Conservation (phyloP, 2,797 vertebrate species). For the Saguinus oedipus region DNA sequence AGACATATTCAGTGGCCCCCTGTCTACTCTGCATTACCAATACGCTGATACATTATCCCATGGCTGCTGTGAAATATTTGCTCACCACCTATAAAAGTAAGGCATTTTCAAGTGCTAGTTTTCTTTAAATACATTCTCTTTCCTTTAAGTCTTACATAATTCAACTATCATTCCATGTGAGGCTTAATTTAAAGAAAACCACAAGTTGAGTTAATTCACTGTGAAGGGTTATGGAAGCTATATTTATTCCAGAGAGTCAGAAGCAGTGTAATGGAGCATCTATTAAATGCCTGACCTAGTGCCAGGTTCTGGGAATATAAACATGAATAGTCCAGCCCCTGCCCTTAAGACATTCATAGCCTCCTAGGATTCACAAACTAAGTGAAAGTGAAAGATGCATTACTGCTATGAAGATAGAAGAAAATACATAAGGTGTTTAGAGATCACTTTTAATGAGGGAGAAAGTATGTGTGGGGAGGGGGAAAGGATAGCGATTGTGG, state of each 20-base stretch:
- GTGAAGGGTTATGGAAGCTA: slow-evolving; percentile 54
- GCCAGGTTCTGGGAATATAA: slow-evolving; percentile 16
- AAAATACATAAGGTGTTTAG: background rate
- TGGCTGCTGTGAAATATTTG: background rate
- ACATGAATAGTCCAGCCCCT: background rate
- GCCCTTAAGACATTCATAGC: background rate
- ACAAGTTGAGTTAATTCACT: slow-evolving; percentile 61
- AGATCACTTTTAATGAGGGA: background rate
- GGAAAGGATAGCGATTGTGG: background rate
- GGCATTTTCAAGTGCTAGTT: slow-evolving; percentile 46
- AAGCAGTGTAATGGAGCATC: background rate
- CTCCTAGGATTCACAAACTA: background rate
- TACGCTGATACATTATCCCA: background rate
- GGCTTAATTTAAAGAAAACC: slow-evolving; percentile 61
- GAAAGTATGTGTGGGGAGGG: no score
- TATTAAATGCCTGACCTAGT: slow-evolving; percentile 3
- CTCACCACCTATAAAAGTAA: background rate
- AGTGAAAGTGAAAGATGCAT: background rate
- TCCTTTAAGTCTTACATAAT: slow-evolving; percentile 64
- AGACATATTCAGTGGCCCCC: background rate
- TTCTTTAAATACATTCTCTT: slow-evolving; percentile 55
- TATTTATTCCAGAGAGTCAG: slow-evolving; percentile 47
- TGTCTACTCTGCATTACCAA: background rate
- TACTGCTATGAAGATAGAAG: background rate
- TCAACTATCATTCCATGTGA: slow-evolving; percentile 50